phyloP scores from a whole-genome alignment of 1,140 invertebrate species.

The Drosophila ananassae region DNA sequence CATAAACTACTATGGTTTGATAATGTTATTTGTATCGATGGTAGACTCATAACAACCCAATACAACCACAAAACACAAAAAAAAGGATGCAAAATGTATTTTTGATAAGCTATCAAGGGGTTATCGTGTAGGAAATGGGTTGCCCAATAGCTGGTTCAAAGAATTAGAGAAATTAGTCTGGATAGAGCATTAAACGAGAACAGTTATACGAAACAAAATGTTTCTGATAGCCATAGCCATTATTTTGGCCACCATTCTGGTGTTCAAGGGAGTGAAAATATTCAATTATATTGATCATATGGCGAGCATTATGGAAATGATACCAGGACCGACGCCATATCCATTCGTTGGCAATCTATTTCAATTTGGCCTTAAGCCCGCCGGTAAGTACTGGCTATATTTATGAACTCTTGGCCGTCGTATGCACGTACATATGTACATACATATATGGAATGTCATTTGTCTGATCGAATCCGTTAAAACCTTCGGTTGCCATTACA shows the following conservation, averaged over 20 bases:
- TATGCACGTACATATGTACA: neutral
- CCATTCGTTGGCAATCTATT: constrained; percentile 79
- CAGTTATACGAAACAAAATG: constrained; percentile 44
- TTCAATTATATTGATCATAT: constrained; percentile 79
- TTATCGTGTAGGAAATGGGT: constrained; percentile 42
- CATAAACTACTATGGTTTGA: constrained; percentile 14
- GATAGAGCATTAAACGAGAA: constrained; percentile 23
- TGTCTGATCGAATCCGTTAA: constrained; percentile 1
- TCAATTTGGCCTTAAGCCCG: constrained; percentile 79
- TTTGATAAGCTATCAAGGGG: constrained; percentile 52
- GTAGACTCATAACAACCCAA: constrained; percentile 2
- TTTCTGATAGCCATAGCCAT: constrained; percentile 69
- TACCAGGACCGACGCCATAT: constrained; percentile 78
- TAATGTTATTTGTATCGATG: constrained; percentile 32
- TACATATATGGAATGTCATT: constrained; percentile 1
- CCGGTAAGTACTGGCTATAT: constrained; percentile 71
- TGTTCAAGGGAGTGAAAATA: constrained; percentile 72
- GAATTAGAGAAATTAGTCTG: constrained; percentile 35
- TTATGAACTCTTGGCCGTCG: constrained; percentile 58
- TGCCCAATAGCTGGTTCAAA: constrained; percentile 23
- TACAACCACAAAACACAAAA: constrained; percentile 5
- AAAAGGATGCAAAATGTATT: constrained; percentile 13
- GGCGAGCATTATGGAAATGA: constrained; percentile 82
- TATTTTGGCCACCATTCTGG: constrained; percentile 65
- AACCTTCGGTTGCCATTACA: constrained; percentile 7